Conservation (phyloP, 2,888 invertebrate genomes). For the Aproaerema taeniolella region DNA sequence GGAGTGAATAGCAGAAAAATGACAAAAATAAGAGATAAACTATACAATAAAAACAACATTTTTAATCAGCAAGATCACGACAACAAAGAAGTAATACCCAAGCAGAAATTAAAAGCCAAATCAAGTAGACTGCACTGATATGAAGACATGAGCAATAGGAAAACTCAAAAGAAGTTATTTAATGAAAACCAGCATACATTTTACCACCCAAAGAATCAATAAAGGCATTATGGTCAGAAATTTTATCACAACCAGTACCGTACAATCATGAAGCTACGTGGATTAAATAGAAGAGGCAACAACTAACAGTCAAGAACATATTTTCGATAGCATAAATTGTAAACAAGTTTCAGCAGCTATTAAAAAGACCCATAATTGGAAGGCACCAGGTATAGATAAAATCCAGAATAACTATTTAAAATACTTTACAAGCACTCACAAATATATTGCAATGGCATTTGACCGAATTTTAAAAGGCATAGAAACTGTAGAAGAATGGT, state of each 20-base stretch:
- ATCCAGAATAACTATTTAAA: slow-evolving; percentile 1
- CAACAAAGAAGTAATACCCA: slow-evolving; percentile 8
- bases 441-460: neutral
- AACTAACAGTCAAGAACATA: neutral
- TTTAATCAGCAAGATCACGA: neutral
- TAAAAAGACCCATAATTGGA: neutral
- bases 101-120: slow-evolving; percentile 14
- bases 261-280: slow-evolving; percentile 3
- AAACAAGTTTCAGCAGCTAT: neutral
- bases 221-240: neutral
- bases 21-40: neutral
- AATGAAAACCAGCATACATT: slow-evolving; percentile 6
- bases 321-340: neutral
- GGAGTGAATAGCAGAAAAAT: neutral
- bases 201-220: neutral
- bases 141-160: slow-evolving; percentile 9
- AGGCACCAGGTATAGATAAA: neutral
- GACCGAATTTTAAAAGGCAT: neutral
- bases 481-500: slow-evolving; percentile 12
- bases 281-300: neutral
- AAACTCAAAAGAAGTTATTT: slow-evolving; percentile 10
- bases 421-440: neutral
- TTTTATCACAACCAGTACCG: slow-evolving; percentile 1
- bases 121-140: slow-evolving; percentile 13
- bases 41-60: neutral